Evolutionary conservation across 2,888 invertebrate genomes (phyloP).

Genomic region (Habrosyne pyritoides): DNA sequence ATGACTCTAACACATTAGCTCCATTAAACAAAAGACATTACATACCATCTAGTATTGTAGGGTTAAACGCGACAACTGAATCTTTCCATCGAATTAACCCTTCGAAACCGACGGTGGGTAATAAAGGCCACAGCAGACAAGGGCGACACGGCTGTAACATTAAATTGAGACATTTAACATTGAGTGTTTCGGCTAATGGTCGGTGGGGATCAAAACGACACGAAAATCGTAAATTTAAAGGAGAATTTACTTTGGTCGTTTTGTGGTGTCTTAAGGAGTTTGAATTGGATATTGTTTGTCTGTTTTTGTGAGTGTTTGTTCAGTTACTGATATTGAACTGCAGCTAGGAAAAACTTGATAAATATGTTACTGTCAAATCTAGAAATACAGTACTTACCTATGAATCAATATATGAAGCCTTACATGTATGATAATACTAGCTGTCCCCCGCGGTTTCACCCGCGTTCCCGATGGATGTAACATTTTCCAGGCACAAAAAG

Average conservation of each 20-base stretch:
- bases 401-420: no score
- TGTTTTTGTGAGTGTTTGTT: no score
- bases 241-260: not conserved
- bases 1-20: conserved; percentile 5
- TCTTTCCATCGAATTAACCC: conserved; percentile 78
- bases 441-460: no score
- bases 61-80: conserved; percentile 50
- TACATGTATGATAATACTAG: no score
- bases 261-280: not conserved
- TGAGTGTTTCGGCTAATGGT: conserved; percentile 60
- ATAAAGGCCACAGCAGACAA: conserved; percentile 48
- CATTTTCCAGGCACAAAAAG: no score
- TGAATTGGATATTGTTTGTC: not conserved
- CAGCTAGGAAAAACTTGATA: no score
- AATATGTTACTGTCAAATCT: no score
- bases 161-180: conserved; percentile 74
- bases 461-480: no score
- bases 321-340: no score
- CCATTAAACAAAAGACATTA: conserved; percentile 27
- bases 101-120: conserved; percentile 59
- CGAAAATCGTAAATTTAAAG: conserved; percentile 26
- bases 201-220: conserved; percentile 45
- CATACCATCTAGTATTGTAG: conserved; percentile 51
- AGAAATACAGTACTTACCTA: no score
- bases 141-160: conserved; percentile 64